Percentiles rank a stretch among this genome's conserved stretches.
phyloP scores from a whole-genome alignment of 2,888 invertebrate genomes.

The Eupithecia vulgata region DNA sequence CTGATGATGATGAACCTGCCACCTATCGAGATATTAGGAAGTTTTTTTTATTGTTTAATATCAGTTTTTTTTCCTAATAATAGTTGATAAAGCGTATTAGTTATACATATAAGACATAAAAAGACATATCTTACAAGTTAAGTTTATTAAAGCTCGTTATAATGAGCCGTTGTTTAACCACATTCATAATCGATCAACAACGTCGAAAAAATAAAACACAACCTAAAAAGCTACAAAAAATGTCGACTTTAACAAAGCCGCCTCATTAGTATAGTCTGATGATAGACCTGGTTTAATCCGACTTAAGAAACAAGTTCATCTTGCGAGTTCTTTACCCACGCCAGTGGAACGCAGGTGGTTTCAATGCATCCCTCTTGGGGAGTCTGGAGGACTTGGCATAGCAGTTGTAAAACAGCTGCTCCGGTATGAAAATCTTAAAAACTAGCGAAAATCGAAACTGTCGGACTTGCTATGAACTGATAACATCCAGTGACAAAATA shows the following conservation, averaged over 20 bases:
- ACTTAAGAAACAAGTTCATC: slow-evolving; percentile 69
- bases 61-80: too few species aligned
- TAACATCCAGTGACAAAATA: too few species aligned
- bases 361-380: slow-evolving; percentile 48
- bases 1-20: too few species aligned
- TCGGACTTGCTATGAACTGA: too few species aligned
- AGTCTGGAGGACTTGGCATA: slow-evolving; percentile 7
- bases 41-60: too few species aligned
- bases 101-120: too few species aligned
- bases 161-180: background rate
- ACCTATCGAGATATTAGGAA: too few species aligned
- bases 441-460: too few species aligned
- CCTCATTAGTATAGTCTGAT: slow-evolving; percentile 62
- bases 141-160: background rate
- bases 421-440: slow-evolving; percentile 9
- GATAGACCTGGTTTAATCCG: slow-evolving; percentile 65
- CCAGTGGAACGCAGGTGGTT: slow-evolving; percentile 71
- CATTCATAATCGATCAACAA: background rate
- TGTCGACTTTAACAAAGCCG: slow-evolving; percentile 49
- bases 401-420: slow-evolving; percentile 1
- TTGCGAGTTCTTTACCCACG: slow-evolving; percentile 62
- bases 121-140: background rate
- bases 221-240: slow-evolving; percentile 43
- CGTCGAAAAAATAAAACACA: slow-evolving; percentile 50
- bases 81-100: too few species aligned